Conservation (phyloP, 2,888 invertebrate species). For the Melipona bicolor region DNA sequence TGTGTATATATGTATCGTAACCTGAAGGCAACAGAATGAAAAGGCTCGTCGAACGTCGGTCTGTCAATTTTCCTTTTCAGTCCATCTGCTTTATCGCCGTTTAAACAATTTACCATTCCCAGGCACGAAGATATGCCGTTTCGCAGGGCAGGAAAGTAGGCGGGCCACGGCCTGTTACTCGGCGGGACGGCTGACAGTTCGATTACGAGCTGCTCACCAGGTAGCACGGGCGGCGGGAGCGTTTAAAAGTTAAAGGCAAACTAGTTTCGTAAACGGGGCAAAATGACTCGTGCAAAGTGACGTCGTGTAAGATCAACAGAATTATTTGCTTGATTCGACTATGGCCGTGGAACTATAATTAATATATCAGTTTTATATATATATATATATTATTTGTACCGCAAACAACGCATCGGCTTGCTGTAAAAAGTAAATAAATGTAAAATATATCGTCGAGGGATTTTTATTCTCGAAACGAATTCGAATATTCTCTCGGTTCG, state of each 20-base stretch:
- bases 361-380: too few species aligned
- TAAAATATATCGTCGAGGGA: slow-evolving; percentile 30
- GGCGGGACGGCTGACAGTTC: slow-evolving; percentile 45
- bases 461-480: not conserved
- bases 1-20: not conserved
- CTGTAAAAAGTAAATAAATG: slow-evolving; percentile 5
- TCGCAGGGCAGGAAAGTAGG: too few species aligned
- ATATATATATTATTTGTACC: slow-evolving; percentile 28
- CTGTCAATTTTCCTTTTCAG: not conserved
- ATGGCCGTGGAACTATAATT: slow-evolving; percentile 20
- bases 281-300: slow-evolving; percentile 55
- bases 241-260: slow-evolving; percentile 44
- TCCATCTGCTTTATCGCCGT: not conserved
- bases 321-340: slow-evolving; percentile 50
- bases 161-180: slow-evolving; percentile 9
- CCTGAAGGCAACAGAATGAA: not conserved
- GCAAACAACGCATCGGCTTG: slow-evolving; percentile 25
- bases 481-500: too few species aligned
- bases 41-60: not conserved
- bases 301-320: slow-evolving; percentile 46
- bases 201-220: slow-evolving; percentile 31
- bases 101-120: slow-evolving; percentile 18
- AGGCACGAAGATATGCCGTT: slow-evolving; percentile 8
- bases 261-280: slow-evolving; percentile 32
- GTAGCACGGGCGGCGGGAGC: not conserved